These are phyloP conservation scores for Leucophenga maculata DNA, from an alignment of 2,888 invertebrate genomes.

Conservation along the genomic window DNA sequence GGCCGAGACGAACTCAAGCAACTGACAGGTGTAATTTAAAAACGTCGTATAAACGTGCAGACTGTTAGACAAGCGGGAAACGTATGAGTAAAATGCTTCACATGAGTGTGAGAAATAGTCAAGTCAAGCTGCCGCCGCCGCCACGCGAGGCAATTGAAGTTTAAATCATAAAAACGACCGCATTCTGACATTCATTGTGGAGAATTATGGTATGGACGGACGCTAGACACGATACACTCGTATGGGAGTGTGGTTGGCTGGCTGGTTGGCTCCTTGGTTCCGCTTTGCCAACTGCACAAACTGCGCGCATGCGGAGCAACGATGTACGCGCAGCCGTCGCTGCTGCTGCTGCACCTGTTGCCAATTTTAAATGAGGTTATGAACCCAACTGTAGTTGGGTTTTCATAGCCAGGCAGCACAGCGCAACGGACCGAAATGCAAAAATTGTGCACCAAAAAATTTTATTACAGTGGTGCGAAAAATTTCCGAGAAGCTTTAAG, in stretches of 20 bases:
- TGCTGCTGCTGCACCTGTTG: slow-evolving; percentile 54
- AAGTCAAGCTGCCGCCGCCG: background rate
- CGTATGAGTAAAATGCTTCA: background rate
- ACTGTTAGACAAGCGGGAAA: background rate
- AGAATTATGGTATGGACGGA: slow-evolving; percentile 33
- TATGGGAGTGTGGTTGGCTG: background rate
- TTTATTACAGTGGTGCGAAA: slow-evolving; percentile 17
- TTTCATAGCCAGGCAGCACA: slow-evolving; percentile 40
- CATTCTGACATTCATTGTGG: slow-evolving; percentile 41
- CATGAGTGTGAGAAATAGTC: slow-evolving; percentile 10
- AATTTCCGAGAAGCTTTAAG: no score
- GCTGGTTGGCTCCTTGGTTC: background rate
- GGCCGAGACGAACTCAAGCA: slow-evolving; percentile 26
- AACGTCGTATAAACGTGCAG: background rate
- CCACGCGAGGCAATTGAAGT: slow-evolving; percentile 43
- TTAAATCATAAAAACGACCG: slow-evolving; percentile 45
- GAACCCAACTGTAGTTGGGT: slow-evolving; percentile 65
- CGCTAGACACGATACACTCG: slow-evolving; percentile 10
- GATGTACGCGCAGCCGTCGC: background rate
- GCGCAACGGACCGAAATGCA: slow-evolving; percentile 19
- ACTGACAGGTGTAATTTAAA: slow-evolving; percentile 61
- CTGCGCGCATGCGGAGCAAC: background rate
- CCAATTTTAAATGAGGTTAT: slow-evolving; percentile 61
- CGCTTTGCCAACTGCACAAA: background rate
- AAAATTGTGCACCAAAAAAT: slow-evolving; percentile 30